Percentiles rank a stretch among this genome's conserved stretches.
phyloP scores from a whole-genome alignment of 30 jellyfish, hydroid and myxozoan species.

The Rhopilema esculentum region DNA sequence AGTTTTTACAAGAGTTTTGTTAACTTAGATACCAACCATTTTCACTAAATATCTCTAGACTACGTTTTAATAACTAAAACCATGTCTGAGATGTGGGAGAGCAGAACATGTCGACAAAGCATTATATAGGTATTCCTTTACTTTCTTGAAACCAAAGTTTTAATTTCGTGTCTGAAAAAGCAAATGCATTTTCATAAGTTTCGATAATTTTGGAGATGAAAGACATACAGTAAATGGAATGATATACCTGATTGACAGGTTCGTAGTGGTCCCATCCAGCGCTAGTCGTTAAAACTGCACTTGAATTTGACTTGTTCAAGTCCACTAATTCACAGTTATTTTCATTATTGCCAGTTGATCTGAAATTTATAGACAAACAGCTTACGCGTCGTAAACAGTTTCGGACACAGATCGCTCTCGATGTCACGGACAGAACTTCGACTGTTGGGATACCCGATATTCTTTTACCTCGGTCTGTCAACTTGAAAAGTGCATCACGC shows the following conservation, averaged over 20 bases:
- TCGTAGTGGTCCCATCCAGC: conserved; percentile 24
- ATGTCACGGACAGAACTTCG: background rate
- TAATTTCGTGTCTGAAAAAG: too few relatives aligned
- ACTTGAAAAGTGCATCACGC: conserved; percentile 25
- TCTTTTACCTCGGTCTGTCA: background rate
- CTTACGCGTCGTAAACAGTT: background rate
- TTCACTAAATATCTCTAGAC: too few relatives aligned
- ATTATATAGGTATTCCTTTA: too few relatives aligned
- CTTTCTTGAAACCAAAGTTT: too few relatives aligned
- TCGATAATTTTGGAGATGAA: too few relatives aligned
- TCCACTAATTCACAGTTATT: conserved; percentile 38
- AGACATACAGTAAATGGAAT: background rate
- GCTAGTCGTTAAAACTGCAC: background rate
- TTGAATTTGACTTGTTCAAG: conserved; percentile 2
- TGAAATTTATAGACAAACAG: conserved; percentile 17
- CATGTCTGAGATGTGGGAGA: too few relatives aligned
- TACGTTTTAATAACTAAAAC: too few relatives aligned
- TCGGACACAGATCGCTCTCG: conserved; percentile 16
- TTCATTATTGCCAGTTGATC: background rate
- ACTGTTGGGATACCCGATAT: background rate
- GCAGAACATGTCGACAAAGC: too few relatives aligned
- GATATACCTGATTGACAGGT: conserved; percentile 34
- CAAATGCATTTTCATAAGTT: too few relatives aligned
- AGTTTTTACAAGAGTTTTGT: background rate
- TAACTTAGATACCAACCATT: too few relatives aligned